A percentile compares a stretch with the other conserved stretches of the same genome.
Evolutionary conservation across 2,797 vertebrate species (phyloP).

Genomic region (Mycteria americana): DNA sequence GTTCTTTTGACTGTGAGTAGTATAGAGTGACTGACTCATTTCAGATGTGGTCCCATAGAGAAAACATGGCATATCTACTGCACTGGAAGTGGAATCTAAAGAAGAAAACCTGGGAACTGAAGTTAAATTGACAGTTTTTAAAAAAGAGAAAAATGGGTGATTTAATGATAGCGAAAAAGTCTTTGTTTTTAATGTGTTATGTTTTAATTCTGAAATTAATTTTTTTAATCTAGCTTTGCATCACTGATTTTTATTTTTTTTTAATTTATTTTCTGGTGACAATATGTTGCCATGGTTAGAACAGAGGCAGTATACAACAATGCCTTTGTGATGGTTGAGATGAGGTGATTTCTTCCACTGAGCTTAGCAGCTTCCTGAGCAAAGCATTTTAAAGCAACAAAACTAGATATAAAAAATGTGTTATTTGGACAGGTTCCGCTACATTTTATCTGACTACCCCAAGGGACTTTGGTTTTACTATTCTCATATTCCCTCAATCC

Average conservation of each 20-base stretch:
- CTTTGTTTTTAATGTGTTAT: background rate
- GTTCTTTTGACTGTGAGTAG: slow-evolving; percentile 11
- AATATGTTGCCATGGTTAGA: background rate
- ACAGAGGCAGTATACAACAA: background rate
- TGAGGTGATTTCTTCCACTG: background rate
- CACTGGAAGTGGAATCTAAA: background rate
- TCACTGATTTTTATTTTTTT: background rate
- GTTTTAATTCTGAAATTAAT: background rate
- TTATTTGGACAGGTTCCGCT: slow-evolving; percentile 50
- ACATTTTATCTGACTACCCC: slow-evolving; percentile 52
- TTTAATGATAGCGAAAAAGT: background rate
- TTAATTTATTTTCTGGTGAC: background rate
- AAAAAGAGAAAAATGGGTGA: background rate
- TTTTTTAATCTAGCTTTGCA: background rate
- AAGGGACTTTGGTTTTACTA: slow-evolving; percentile 2
- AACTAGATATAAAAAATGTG: slow-evolving; percentile 47
- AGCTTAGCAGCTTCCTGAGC: slow-evolving; percentile 11
- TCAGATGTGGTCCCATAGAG: background rate
- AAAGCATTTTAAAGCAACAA: slow-evolving; percentile 42
- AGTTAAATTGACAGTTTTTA: background rate
- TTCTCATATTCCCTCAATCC: slow-evolving; percentile 31
- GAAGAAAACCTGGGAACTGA: background rate
- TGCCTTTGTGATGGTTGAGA: background rate
- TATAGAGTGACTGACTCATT: background rate
- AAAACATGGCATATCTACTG: background rate